These are phyloP conservation scores for Colossoma macropomum DNA, from an alignment of 2,113 vertebrate genomes.

Conservation along the genomic window DNA sequence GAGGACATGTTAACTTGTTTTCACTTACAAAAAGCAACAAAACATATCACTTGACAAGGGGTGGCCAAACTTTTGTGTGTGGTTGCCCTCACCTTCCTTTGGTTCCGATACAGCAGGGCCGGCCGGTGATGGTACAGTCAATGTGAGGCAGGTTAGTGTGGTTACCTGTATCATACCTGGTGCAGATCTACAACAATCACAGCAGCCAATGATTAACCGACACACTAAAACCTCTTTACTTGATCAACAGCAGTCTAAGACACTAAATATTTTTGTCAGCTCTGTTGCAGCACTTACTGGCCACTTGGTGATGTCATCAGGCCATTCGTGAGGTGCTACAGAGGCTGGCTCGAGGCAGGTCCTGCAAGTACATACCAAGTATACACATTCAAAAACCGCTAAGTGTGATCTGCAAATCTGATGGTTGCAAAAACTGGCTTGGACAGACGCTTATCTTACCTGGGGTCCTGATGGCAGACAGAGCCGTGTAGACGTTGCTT, in stretches of 20 bases:
- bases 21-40: too few species aligned
- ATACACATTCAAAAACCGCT: not conserved
- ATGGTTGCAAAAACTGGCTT: not conserved
- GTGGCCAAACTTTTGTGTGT: not conserved
- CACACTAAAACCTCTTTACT: not conserved
- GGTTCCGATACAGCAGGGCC: constrained; percentile 97
- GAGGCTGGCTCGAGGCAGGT: constrained; percentile 96
- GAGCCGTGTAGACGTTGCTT: constrained; percentile 85
- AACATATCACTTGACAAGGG: too few species aligned
- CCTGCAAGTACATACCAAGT: constrained; percentile 71
- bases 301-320: constrained; percentile 98
- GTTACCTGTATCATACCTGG: constrained; percentile 92
- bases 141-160: constrained; percentile 97
- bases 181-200: constrained; percentile 86
- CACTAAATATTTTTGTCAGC: not conserved
- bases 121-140: constrained; percentile 94
- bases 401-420: not conserved
- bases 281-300: constrained; percentile 81
- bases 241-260: not conserved
- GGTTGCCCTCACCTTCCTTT: constrained; percentile 89
- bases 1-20: too few species aligned
- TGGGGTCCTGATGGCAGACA: constrained; percentile 97
- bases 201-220: constrained; percentile 19
- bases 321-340: constrained; percentile 92
- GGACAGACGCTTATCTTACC: constrained; percentile 72